phyloP scores from a whole-genome alignment of 2,113 vertebrate genomes.

The Lycaon pictus region DNA sequence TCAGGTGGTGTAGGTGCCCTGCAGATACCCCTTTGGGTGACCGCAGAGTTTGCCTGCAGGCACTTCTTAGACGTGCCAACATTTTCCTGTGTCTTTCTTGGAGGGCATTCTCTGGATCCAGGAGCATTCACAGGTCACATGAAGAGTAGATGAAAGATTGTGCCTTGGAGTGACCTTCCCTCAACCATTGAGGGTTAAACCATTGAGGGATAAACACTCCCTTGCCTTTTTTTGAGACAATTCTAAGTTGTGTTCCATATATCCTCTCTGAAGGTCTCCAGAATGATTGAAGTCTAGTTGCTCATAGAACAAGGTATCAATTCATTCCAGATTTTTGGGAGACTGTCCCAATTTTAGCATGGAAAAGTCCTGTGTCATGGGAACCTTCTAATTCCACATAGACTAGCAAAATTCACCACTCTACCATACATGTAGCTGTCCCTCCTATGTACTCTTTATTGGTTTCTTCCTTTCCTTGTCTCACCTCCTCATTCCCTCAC shows the following conservation, averaged over 20 bases:
- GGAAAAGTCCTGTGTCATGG: not conserved
- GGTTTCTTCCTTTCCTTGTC: not conserved
- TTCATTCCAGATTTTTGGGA: not conserved
- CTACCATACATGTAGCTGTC: not conserved
- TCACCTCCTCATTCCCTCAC: not conserved
- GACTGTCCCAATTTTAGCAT: not conserved
- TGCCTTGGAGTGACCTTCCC: not conserved
- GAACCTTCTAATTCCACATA: not conserved
- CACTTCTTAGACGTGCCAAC: not conserved
- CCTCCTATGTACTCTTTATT: not conserved
- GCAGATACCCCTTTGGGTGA: not conserved
- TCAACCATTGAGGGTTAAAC: not conserved
- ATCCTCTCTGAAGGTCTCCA: not conserved
- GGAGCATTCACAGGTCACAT: not conserved
- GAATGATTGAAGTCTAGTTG: not conserved
- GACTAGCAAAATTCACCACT: not conserved
- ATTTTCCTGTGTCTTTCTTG: not conserved
- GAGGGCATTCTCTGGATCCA: not conserved
- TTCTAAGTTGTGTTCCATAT: not conserved
- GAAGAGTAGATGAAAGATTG: not conserved
- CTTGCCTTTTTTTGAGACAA: not conserved
- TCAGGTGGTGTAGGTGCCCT: not conserved
- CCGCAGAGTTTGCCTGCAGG: not conserved
- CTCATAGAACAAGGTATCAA: not conserved
- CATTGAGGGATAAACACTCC: not conserved